A percentile compares a stretch with the other conserved stretches of the same genome.
Evolutionary conservation across 2,797 vertebrate species (phyloP).

Genomic region (Salmo trutta): DNA sequence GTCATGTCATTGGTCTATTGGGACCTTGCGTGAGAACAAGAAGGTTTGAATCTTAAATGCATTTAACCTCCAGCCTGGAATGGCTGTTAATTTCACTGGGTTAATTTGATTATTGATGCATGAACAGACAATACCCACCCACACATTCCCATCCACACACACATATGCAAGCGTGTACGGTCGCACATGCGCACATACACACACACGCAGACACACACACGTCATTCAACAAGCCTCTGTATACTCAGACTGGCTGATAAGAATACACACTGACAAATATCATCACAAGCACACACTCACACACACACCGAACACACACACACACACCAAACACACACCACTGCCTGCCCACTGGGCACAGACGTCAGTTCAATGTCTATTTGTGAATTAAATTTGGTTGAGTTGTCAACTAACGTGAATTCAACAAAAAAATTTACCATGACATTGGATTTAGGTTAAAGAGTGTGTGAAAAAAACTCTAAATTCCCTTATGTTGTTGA

Average conservation of each 20-base stretch:
- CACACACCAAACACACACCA: background rate
- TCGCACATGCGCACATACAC: background rate
- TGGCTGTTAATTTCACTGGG: background rate
- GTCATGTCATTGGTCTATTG: background rate
- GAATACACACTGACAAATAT: background rate
- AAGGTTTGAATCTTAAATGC: slow-evolving; percentile 7
- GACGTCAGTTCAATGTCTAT: too few species aligned
- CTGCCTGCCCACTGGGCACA: too few species aligned
- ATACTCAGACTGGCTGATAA: background rate
- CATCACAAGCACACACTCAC: too few species aligned
- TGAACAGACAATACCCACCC: background rate
- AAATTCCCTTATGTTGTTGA: too few species aligned
- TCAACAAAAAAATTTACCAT: too few species aligned
- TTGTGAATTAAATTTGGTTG: too few species aligned
- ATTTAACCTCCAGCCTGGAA: slow-evolving; percentile 5
- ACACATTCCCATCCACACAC: background rate
- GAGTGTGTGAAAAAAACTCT: too few species aligned
- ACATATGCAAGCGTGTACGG: background rate
- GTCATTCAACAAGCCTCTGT: background rate
- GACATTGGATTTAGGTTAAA: too few species aligned
- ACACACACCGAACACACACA: background rate
- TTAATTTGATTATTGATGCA: background rate
- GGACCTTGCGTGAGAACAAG: slow-evolving; percentile 16
- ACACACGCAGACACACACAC: background rate
- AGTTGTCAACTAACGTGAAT: too few species aligned